Evolutionary conservation across 2,113 vertebrate species (phyloP).

Genomic region (Cromileptes altivelis): DNA sequence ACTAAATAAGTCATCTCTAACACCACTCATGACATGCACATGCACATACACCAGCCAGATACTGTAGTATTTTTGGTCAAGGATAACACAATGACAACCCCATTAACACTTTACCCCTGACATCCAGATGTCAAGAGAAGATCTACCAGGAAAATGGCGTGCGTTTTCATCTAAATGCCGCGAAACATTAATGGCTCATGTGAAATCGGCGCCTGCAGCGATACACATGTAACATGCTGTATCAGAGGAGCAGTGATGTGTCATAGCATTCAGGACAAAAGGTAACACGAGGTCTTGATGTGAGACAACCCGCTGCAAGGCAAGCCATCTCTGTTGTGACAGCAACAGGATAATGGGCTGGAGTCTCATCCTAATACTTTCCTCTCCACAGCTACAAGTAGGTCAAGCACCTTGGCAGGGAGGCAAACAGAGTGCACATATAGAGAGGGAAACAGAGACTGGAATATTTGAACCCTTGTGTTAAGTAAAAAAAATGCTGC

Average conservation of each 20-base stretch:
- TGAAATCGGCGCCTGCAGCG: conserved; percentile 23
- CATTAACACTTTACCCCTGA: conserved; percentile 38
- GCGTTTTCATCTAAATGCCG: conserved; percentile 44
- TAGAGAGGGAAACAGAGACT: background rate
- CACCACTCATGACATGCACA: background rate
- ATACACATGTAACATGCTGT: conserved; percentile 14
- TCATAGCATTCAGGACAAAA: conserved; percentile 7
- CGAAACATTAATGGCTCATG: conserved; percentile 19
- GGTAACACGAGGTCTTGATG: conserved; percentile 49
- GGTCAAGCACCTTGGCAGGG: conserved; percentile 26
- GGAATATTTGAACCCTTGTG: too few relatives aligned
- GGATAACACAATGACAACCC: conserved; percentile 17
- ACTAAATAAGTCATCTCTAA: conserved; percentile 26
- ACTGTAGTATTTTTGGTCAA: conserved; percentile 19
- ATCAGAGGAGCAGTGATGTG: conserved; percentile 17
- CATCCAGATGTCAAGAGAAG: conserved; percentile 28
- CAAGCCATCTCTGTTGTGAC: conserved; percentile 10
- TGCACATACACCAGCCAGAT: background rate
- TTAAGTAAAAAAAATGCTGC: background rate
- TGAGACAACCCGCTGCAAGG: conserved; percentile 32
- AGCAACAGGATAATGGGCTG: conserved; percentile 14
- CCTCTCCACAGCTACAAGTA: conserved; percentile 35
- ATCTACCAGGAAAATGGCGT: conserved; percentile 47
- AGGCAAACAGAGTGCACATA: background rate
- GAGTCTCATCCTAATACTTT: conserved; percentile 16